Evolutionary conservation across 1,140 invertebrate species (phyloP), one percentile per base, ranked within the genome.

Genomic region (Medauroidea extradentata): DNA sequence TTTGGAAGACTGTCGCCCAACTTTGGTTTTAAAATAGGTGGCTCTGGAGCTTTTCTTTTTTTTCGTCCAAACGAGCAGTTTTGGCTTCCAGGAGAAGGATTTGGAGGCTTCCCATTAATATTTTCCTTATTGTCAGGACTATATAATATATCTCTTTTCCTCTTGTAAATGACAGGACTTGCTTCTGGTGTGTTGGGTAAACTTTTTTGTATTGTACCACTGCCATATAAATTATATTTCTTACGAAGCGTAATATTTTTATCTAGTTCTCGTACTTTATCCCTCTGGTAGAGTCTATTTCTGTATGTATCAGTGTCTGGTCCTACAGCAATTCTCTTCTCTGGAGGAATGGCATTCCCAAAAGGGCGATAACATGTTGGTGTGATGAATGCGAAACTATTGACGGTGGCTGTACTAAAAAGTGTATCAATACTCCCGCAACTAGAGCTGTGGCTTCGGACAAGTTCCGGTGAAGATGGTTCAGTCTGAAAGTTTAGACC

Each of bases 331-430:
- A 82, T 72, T 65, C 69, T 64, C 67, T 75, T 70, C 65, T 78
- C 61, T 50, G 74, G 64, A 49, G 67, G 63, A 19, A 66, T 64
- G 39, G 67, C 63, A 42, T 73, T 58, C 39, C 73, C 64, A 67
- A 72, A 68, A 68, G 81, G 77, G 42, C 71, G 66, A 65, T 81
- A 81, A 25, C 73, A 69, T 19, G 72, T 69, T 3, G 83, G 80
- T n/a, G 78, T 70, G 50, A 85, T 70, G 67, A 86, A 89, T 7
- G 85, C 81, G 69, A 90, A 89, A 65, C 86, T 88, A 7, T 79
- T 82, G 0, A 83, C 84, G 0, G 86, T 88, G 16, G 85, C 81
- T 16, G 84, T 87, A 64, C 87, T 89, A 63, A 83, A 79, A 19
- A 79, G 70, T 2, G 81, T 83, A 65, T 78, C 77, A 46, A 83